phyloP scores from a whole-genome alignment of 1,140 invertebrate genomes.

The Geopemphigus sp. region DNA sequence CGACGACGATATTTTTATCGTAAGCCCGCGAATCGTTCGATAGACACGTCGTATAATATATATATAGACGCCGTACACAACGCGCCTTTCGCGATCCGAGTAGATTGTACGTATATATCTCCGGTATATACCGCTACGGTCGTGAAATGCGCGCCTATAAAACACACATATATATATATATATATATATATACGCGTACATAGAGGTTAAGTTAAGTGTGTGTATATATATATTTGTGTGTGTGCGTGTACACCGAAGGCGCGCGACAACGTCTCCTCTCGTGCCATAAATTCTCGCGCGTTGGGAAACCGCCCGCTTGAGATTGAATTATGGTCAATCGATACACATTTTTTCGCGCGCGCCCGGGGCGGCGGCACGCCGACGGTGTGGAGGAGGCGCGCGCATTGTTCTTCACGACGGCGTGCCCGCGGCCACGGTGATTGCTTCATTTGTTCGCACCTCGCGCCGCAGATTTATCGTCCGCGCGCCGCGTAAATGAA shows the following conservation, averaged over 20 bases:
- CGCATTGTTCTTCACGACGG: conserved; percentile 22
- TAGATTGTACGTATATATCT: too few species aligned
- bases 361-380: too few species aligned
- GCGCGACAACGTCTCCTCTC: not conserved
- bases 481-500: not conserved
- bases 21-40: too few species aligned
- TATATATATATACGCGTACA: not conserved
- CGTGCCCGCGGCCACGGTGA: conserved; percentile 10
- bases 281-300: conserved; percentile 17
- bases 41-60: too few species aligned
- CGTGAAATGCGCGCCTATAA: too few species aligned
- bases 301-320: not conserved
- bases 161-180: not conserved
- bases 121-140: too few species aligned
- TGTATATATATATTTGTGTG: not conserved
- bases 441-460: conserved; percentile 42
- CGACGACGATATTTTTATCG: too few species aligned
- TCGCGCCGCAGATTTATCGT: not conserved
- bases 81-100: too few species aligned
- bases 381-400: too few species aligned
- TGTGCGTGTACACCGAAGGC: not conserved
- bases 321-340: conserved; percentile 37
- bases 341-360: not conserved
- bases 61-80: too few species aligned
- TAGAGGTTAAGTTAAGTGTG: too few species aligned